Evolutionary conservation across 1,140 invertebrate species (phyloP).

Genomic region (Oscheius sp.): DNA sequence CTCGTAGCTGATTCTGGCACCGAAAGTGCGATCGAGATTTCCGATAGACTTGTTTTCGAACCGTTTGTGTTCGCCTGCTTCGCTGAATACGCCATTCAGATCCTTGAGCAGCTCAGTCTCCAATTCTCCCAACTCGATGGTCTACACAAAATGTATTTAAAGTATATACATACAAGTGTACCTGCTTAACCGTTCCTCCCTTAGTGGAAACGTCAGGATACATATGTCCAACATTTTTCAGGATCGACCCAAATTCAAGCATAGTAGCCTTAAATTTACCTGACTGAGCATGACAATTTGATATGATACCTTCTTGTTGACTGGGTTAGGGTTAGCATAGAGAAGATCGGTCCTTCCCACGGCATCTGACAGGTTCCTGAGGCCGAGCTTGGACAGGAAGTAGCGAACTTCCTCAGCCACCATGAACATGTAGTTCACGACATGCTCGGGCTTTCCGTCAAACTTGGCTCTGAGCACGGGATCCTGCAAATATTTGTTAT

Average conservation of each 20-base stretch:
- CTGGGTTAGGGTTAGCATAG: conserved; percentile 62
- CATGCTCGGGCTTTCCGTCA: conserved; percentile 91
- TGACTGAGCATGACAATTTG: background rate
- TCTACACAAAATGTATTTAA: conserved; percentile 20
- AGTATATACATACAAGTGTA: conserved; percentile 61
- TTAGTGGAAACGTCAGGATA: conserved; percentile 83
- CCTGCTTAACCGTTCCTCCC: conserved; percentile 80
- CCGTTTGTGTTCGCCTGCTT: conserved; percentile 28
- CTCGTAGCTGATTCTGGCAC: conserved; percentile 86
- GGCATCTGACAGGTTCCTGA: conserved; percentile 83
- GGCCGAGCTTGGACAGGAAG: conserved; percentile 82
- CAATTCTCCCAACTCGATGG: conserved; percentile 46
- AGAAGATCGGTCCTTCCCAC: conserved; percentile 89
- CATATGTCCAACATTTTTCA: conserved; percentile 84
- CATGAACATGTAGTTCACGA: conserved; percentile 96
- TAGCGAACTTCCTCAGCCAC: conserved; percentile 84
- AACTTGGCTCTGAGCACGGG: conserved; percentile 91
- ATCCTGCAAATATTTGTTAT: conserved; percentile 68
- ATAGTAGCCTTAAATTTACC: conserved; percentile 70
- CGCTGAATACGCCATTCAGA: conserved; percentile 48
- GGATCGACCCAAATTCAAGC: conserved; percentile 78
- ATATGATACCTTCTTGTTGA: conserved; percentile 72
- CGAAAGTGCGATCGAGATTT: conserved; percentile 89
- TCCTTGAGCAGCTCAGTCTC: conserved; percentile 46
- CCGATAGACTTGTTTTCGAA: conserved; percentile 79